Evolutionary conservation across 2,797 vertebrate species (phyloP).

Genomic region (Thalassophryne amazonica): DNA sequence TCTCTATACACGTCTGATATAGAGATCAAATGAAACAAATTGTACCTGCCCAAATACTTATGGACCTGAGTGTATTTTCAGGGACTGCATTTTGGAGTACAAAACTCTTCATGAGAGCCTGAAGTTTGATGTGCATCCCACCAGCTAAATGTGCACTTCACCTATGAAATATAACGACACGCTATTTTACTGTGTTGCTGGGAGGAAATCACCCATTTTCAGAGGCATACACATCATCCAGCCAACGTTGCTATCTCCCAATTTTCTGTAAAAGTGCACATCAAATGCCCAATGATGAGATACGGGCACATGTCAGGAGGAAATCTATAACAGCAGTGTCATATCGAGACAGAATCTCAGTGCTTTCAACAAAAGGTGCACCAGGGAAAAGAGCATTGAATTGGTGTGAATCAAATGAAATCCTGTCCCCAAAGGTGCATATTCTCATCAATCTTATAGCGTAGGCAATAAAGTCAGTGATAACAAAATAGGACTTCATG

Average conservation of each 20-base stretch:
- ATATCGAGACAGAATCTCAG: constrained; percentile 45
- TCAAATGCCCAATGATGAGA: constrained; percentile 38
- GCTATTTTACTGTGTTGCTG: not conserved
- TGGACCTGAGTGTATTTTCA: no score
- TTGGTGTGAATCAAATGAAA: constrained; percentile 35
- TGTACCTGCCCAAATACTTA: no score
- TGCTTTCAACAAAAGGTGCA: constrained; percentile 26
- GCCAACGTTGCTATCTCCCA: constrained; percentile 7
- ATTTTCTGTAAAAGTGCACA: constrained; percentile 38
- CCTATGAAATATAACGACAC: not conserved
- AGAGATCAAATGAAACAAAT: no score
- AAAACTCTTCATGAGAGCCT: no score
- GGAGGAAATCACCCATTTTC: constrained; percentile 1
- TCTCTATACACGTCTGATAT: no score
- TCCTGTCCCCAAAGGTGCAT: constrained; percentile 34
- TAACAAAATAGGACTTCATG: constrained; percentile 5
- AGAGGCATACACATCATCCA: constrained; percentile 4
- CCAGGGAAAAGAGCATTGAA: constrained; percentile 3
- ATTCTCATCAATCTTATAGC: constrained; percentile 38
- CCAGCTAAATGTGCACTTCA: not conserved
- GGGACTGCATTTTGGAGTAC: no score
- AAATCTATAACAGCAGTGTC: constrained; percentile 29
- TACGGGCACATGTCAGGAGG: constrained; percentile 36
- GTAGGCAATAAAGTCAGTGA: constrained; percentile 16
- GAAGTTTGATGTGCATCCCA: not conserved